phyloP scores from a whole-genome alignment of 2,888 invertebrate genomes.

The Vesta saturnalis region DNA sequence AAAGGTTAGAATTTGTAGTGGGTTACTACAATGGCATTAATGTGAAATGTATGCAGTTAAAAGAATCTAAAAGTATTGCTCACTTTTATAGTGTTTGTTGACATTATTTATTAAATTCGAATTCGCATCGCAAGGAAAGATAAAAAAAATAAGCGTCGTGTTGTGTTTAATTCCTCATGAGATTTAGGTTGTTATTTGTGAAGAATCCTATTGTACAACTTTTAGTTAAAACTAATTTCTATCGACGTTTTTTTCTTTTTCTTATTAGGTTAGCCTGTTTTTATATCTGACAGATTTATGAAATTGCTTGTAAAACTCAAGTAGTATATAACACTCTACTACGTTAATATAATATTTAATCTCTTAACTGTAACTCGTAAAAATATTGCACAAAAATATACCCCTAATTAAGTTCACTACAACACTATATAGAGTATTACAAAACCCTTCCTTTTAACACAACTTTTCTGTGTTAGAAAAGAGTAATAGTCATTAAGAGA shows the following conservation, averaged over 20 bases:
- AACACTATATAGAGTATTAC: background rate
- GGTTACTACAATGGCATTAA: too few relatives aligned
- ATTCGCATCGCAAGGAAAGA: background rate
- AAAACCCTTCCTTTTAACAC: slow-evolving; percentile 20
- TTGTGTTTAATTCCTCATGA: background rate
- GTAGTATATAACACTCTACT: too few relatives aligned
- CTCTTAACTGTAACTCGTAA: too few relatives aligned
- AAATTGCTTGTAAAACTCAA: too few relatives aligned
- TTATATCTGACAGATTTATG: too few relatives aligned
- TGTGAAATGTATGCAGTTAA: background rate
- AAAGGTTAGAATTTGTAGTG: too few relatives aligned
- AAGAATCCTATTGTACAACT: too few relatives aligned
- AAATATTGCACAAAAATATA: too few relatives aligned
- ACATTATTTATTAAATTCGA: slow-evolving; percentile 1
- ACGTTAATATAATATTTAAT: too few relatives aligned
- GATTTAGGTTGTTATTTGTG: background rate
- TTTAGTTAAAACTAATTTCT: background rate
- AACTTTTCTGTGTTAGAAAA: slow-evolving; percentile 29
- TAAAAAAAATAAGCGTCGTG: background rate
- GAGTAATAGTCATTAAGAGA: slow-evolving; percentile 39
- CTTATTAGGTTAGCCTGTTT: background rate
- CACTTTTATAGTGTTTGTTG: too few relatives aligned
- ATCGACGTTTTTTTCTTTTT: background rate
- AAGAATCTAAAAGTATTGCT: background rate
- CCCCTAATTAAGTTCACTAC: background rate